Conservation (phyloP, 2,797 vertebrate species). For the Odontamblyopus rebecca region DNA sequence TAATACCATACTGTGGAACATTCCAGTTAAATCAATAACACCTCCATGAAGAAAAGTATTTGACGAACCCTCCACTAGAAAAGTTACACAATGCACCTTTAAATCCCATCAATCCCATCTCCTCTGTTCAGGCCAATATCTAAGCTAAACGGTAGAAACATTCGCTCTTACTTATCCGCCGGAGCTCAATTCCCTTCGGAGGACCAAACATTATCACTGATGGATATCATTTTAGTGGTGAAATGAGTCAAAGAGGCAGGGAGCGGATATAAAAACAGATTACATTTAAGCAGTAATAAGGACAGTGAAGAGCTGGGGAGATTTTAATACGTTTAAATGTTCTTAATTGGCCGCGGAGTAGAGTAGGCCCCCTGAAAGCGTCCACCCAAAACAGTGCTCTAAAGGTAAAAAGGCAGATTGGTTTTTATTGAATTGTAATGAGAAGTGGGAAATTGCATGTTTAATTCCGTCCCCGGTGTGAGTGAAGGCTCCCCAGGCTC, state of each 20-base stretch:
- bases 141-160: conserved; percentile 49
- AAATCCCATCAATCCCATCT: conserved; percentile 10
- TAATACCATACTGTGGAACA: too few species aligned
- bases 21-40: too few species aligned
- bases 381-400: conserved; percentile 73
- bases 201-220: conserved; percentile 56
- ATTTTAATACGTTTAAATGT: conserved; percentile 78
- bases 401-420: conserved; percentile 77
- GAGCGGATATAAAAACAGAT: conserved; percentile 70
- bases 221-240: conserved; percentile 67
- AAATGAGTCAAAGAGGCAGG: conserved; percentile 68
- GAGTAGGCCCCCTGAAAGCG: conserved; percentile 70
- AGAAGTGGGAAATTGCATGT: conserved; percentile 77
- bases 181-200: conserved; percentile 53
- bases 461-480: conserved; percentile 71
- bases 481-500: conserved; percentile 54
- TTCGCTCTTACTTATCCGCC: conserved; percentile 46
- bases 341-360: conserved; percentile 74
- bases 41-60: too few species aligned
- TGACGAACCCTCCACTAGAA: too few species aligned
- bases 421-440: conserved; percentile 79
- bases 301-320: conserved; percentile 71
- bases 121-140: conserved; percentile 46
- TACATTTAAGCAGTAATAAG: conserved; percentile 74
- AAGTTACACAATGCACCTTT: too few species aligned